phyloP scores from a whole-genome alignment of 1,140 invertebrate species.

The Limonius californicus region DNA sequence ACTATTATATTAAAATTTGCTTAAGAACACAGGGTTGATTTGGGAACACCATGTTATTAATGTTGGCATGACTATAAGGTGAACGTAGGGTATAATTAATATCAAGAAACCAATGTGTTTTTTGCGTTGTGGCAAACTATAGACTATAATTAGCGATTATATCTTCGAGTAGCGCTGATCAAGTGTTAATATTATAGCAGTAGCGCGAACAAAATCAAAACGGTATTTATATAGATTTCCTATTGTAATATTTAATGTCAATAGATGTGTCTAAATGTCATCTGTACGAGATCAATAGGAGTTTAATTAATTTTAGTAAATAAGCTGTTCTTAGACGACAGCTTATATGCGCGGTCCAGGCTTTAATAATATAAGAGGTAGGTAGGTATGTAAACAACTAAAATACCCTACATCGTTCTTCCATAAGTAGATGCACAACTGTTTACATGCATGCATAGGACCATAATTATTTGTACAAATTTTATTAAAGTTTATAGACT shows the following conservation, averaged over 20 bases:
- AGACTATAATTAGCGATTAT: too few species aligned
- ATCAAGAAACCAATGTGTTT: too few species aligned
- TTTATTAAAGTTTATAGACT: too few species aligned
- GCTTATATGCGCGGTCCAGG: constrained; percentile 22
- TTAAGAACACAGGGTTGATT: constrained; percentile 19
- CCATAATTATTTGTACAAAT: too few species aligned
- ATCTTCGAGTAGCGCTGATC: too few species aligned
- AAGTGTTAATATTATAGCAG: too few species aligned
- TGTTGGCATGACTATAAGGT: too few species aligned
- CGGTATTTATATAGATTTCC: constrained; percentile 3
- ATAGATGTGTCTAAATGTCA: constrained; percentile 14
- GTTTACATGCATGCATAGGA: too few species aligned
- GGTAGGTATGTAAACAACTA: not conserved
- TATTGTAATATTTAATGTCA: constrained; percentile 5
- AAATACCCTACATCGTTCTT: not conserved
- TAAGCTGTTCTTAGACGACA: constrained; percentile 20
- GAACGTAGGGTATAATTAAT: too few species aligned
- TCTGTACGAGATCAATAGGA: constrained; percentile 15
- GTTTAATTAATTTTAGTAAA: constrained; percentile 17
- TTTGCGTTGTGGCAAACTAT: too few species aligned
- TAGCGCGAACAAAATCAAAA: not conserved
- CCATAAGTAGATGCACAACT: too few species aligned
- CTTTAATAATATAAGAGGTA: constrained; percentile 14
- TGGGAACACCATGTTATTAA: constrained; percentile 20
- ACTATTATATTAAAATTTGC: not conserved